Evolutionary conservation across 2,888 invertebrate species (phyloP), one percentile per base, ranked within the genome.

Genomic region (Sthenelais limicola): DNA sequence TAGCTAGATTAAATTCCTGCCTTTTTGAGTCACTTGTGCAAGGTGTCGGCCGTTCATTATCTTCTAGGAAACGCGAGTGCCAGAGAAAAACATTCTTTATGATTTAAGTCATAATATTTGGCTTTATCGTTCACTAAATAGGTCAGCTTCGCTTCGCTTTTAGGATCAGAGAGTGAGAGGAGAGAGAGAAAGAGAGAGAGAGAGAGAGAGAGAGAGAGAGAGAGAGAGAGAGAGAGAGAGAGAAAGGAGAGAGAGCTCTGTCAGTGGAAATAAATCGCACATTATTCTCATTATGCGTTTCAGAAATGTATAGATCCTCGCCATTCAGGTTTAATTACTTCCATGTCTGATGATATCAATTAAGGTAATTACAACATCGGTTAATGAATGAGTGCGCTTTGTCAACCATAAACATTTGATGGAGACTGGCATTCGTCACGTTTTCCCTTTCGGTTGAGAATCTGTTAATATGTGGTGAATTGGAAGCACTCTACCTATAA

Each of bases 171-270:
- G 9, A 48, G 9, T 48, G n/a, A 24, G 21, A n/a, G n/a, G 9
- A 7, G 9, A 51, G 24, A n/a, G 5, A 51, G 21, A 21, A 24
- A 52, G 21, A 52, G 26, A 24, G 52, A 52, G 52, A 24, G 3
- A 52, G 52, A 52, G 52, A 52, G 52, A 52, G 4, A 52, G 3
- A 26, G 52, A 15, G 52, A 52, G 52, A 52, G 52, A n/a, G 52
- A 52, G 3, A 52, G 52, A 52, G 4, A 52, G 3, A 52, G 52
- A n/a, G 52, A 26, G 2, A 15, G 52, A 3, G 26, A 2, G 43
- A 9, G 12, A 43, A 9, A 12, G 12, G 15, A 15, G 43, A 12
- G 4, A n/a, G 4, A n/a, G 21, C n/a, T 7, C 21, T 48, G 48
- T 48, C n/a, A 48, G 21, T 7, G 21, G 9, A 21, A 48, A 48